Evolutionary conservation across 2,888 invertebrate species (phyloP), one percentile per base, ranked within the genome.

Genomic region (Helobdella robusta): DNA sequence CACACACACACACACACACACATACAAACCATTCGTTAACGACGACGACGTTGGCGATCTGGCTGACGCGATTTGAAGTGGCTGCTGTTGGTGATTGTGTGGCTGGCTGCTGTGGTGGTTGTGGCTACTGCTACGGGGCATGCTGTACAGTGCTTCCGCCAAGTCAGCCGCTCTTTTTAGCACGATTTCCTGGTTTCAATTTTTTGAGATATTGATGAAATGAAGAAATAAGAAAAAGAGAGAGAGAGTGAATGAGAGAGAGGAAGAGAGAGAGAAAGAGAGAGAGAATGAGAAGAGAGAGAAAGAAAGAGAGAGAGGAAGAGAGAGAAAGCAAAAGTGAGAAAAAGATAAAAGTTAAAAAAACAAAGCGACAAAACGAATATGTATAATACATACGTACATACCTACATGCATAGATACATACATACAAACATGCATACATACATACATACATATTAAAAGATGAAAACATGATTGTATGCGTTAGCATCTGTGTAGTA

Each of bases 131-230:
- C 76, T 78, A 40, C 77, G 68, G 5, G 93, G 94, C 93, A 94
- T 94, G 70, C 90, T 91, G 82, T 97, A 98, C 64, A 98, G 81
- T 0, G 94, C 95, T 80, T 98, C 98, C 0, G 95, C 97, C 65
- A 98, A 82, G 80, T 98, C 98, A 0, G 97, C 98, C n/a, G 98
- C 97, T 76, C 98, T 83, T 80, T 97, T 97, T 70, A 98, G 82
- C 67, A 98, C 94, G 73, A 95, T 92, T 83, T 98, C 98, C 86
- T 88, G 75, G 5, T 73, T 72, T 68, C 65, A 71, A 68, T 65
- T n/a, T 59, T 25, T 30, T 28, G n/a, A 28, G 35, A 0, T 8
- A 8, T 36, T 18, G 15, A 46, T 36, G 59, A 63, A 6, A 20
- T 20, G n/a, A 15, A 15, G 8, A 40, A 15, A 40, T 15, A 40